Percentiles rank a stretch among this genome's conserved stretches.
Conservation (phyloP, 2,888 invertebrate genomes). For the Drosophila putrida region DNA sequence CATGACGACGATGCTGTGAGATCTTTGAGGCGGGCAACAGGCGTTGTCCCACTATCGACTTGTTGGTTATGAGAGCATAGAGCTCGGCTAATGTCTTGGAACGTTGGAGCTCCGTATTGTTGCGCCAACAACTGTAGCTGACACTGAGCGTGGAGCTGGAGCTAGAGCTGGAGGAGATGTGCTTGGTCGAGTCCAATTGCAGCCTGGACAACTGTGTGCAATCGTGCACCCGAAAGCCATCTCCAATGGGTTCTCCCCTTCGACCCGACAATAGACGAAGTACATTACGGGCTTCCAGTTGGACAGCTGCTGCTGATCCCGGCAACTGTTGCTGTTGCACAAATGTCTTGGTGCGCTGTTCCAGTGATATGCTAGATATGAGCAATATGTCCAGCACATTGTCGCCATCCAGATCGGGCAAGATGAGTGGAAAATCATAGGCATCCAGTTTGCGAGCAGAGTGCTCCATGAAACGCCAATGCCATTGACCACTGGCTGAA, state of each 20-base stretch:
- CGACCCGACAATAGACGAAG: slow-evolving; percentile 90
- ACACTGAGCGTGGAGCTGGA: slow-evolving; percentile 59
- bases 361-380: slow-evolving; percentile 86
- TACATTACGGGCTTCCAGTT: slow-evolving; percentile 86
- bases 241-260: slow-evolving; percentile 89
- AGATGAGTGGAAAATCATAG: slow-evolving; percentile 89
- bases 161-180: not conserved
- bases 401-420: slow-evolving; percentile 91
- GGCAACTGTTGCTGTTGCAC: slow-evolving; percentile 57
- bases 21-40: slow-evolving; percentile 83
- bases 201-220: slow-evolving; percentile 88
- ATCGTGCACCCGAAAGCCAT: slow-evolving; percentile 87
- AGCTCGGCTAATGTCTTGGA: slow-evolving; percentile 85
- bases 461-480: slow-evolving; percentile 85
- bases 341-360: slow-evolving; percentile 76
- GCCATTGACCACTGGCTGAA: slow-evolving; percentile 87
- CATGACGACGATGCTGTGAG: slow-evolving; percentile 86
- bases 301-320: slow-evolving; percentile 9
- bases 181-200: slow-evolving; percentile 85
- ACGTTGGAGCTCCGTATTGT: slow-evolving; percentile 87
- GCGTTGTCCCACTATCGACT: slow-evolving; percentile 80
- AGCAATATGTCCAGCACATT: slow-evolving; percentile 90
- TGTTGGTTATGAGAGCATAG: slow-evolving; percentile 85
- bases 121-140: slow-evolving; percentile 88
- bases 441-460: slow-evolving; percentile 86